Evolutionary conservation across 2,888 invertebrate species (phyloP).

Genomic region (Abrostola tripartita): DNA sequence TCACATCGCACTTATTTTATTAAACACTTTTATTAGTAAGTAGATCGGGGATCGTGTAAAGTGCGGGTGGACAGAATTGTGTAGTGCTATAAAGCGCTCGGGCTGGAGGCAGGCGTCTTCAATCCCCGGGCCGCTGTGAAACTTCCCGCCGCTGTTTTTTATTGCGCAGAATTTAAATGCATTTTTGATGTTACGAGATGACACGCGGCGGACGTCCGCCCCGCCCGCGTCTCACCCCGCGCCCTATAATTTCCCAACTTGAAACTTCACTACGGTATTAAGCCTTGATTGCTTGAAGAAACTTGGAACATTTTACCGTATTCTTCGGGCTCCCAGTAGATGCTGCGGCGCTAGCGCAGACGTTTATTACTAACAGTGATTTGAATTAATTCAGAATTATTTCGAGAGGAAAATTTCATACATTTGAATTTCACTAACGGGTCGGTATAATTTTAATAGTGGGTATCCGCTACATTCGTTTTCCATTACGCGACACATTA

Average conservation of each 20-base stretch:
- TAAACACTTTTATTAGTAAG: conserved; percentile 68
- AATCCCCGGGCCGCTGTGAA: conserved; percentile 83
- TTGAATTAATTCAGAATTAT: conserved; percentile 82
- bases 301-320: conserved; percentile 88
- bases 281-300: conserved; percentile 88
- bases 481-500: conserved; percentile 67
- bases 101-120: conserved; percentile 74
- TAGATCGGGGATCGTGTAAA: conserved; percentile 67
- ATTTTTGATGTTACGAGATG: conserved; percentile 89
- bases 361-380: conserved; percentile 84
- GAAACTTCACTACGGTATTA: conserved; percentile 88
- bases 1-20: conserved; percentile 48
- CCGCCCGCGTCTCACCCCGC: conserved; percentile 70
- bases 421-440: conserved; percentile 52
- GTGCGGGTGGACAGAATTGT: conserved; percentile 72
- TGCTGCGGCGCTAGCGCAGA: conserved; percentile 82
- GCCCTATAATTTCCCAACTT: conserved; percentile 88
- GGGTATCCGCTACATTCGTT: conserved; percentile 58
- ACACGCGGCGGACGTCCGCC: conserved; percentile 87
- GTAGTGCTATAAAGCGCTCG: conserved; percentile 74
- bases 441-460: conserved; percentile 40
- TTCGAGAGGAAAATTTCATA: conserved; percentile 62
- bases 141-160: conserved; percentile 87
- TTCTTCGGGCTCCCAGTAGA: conserved; percentile 87
- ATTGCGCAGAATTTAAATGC: conserved; percentile 89